Conservation (phyloP, 2,797 vertebrate species). For the Enteromius argenteus region DNA sequence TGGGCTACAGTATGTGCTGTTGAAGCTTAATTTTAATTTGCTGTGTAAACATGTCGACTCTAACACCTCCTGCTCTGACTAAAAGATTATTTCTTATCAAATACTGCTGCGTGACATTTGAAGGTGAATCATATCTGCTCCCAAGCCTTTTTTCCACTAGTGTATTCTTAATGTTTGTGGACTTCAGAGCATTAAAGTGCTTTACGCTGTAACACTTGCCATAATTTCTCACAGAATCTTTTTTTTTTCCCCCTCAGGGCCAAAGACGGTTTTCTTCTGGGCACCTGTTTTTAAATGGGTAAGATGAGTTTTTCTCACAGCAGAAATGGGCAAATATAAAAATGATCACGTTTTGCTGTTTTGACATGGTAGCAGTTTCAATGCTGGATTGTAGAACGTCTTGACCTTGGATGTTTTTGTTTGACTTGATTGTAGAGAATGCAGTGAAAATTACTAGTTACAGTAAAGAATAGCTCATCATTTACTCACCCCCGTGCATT, state of each 20-base stretch:
- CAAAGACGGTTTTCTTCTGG: constrained; percentile 91
- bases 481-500: background rate
- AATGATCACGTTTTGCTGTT: background rate
- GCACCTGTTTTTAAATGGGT: constrained; percentile 91
- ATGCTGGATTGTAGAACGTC: background rate
- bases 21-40: background rate
- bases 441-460: background rate
- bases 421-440: constrained; percentile 3
- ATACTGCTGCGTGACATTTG: background rate
- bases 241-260: constrained; percentile 71
- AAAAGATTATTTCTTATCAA: background rate
- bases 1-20: background rate
- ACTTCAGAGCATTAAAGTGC: background rate
- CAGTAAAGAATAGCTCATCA: background rate
- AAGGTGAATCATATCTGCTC: background rate
- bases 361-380: background rate
- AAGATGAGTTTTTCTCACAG: constrained; percentile 62
- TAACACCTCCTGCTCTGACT: background rate
- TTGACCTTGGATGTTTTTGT: constrained; percentile 13
- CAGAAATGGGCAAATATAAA: background rate
- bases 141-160: background rate
- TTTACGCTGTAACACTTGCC: background rate
- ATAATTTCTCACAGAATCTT: constrained; percentile 1
- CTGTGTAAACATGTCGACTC: background rate
- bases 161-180: background rate